Evolutionary conservation across 30 jellyfish, hydroid and myxozoan species (phyloP), one percentile per base, ranked within the genome.

Genomic region (Aurelia sp.): DNA sequence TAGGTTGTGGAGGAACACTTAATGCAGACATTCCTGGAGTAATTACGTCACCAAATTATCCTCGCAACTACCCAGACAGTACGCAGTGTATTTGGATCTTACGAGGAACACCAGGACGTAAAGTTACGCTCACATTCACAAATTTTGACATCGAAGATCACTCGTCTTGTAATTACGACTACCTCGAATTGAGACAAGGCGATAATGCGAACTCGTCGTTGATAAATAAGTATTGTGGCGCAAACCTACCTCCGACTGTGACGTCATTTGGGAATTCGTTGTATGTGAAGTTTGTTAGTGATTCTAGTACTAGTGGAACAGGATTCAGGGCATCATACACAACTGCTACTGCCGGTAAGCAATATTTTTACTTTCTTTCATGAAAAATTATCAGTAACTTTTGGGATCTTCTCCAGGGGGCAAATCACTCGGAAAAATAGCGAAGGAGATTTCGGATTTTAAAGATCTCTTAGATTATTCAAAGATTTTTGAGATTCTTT

Each of bases 1-100:
- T 27, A 91, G 98, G 93, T 4, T 91, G 98, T 64, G 98, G 98
- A 3, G 96, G 96, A 48, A 82, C 87, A 6, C 48, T 79, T 17
- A 69, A 78, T 22, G 98, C 90, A 30, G 90, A 73, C 50, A 73
- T 48, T 4, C 77, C 90, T 44, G 96, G 90, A 3, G 73, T 62
- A 33, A 21, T 91, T 11, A 75, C 96, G 31, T 69, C 91, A 20
- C 98, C 98, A 18, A 72, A 75, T 64, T 91, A 85, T 77, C 98
- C 98, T 9, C 71, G 80, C 23, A 21, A 19, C 37, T 91, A 91
- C 79, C 86, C 91, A 6, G 85, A 81, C 84, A 78, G 61, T 53
- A 51, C 88, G 11, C 60, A 72, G 4, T 91, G 98, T 63, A 60
- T 69, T 3, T 91, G 98, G 98, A 35, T 85, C 40, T 74, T 91